Evolutionary conservation across 1,140 invertebrate species (phyloP).

Genomic region (Listronotus bonariensis): DNA sequence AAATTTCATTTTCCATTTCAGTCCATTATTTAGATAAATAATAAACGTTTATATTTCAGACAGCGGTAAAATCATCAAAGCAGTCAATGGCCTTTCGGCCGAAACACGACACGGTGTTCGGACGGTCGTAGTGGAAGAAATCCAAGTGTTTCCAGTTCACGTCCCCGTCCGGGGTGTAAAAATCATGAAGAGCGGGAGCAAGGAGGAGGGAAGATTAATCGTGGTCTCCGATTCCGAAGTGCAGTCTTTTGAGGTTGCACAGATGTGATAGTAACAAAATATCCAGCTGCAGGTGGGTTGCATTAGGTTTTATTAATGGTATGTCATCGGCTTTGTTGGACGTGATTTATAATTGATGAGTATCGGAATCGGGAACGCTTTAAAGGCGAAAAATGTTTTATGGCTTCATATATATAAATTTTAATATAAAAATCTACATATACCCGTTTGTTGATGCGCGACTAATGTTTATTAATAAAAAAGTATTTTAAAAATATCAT

Average conservation of each 20-base stretch:
- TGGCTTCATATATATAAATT: no score
- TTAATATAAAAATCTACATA: no score
- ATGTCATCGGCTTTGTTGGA: not conserved
- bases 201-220: constrained; percentile 79
- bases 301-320: not conserved
- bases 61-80: constrained; percentile 94
- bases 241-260: constrained; percentile 82
- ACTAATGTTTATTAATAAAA: no score
- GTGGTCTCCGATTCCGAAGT: constrained; percentile 89
- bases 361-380: no score
- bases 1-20: no score
- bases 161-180: constrained; percentile 80
- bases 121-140: constrained; percentile 91
- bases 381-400: no score
- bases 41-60: constrained; percentile 62
- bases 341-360: no score
- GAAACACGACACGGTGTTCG: constrained; percentile 78
- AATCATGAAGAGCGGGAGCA: constrained; percentile 71
- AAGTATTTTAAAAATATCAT: no score
- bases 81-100: constrained; percentile 85
- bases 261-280: constrained; percentile 89
- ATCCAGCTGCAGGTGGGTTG: constrained; percentile 77
- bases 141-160: constrained; percentile 85
- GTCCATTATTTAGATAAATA: no score
- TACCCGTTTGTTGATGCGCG: no score